Evolutionary conservation across 2,797 vertebrate species (phyloP), one percentile per base, ranked within the genome.

Genomic region (Arnoldichthys spilopterus): DNA sequence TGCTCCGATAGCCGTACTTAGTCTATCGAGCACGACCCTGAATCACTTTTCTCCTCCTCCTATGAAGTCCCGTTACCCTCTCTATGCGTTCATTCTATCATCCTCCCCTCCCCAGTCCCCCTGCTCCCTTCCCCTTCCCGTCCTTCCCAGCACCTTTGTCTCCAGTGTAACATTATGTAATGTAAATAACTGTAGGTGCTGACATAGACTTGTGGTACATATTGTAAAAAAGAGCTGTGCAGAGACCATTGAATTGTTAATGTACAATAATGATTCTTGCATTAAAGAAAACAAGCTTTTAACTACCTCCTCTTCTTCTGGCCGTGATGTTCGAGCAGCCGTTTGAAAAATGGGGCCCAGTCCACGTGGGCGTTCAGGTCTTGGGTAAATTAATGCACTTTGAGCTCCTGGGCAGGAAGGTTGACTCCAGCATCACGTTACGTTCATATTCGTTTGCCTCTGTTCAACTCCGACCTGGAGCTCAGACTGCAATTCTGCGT

Each of bases 111-210:
- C 71, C 37, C n/a, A 40, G 62, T 73, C 71, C 30, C 37, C 71
- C 37, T 26, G 40, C 68, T 73, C 71, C 30, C 37, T 6, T 51
- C 71, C 12, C 66, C 51, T 26, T 63, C 1, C 26, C 47, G 58
- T 20, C 47, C 43, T 56, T 72, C 81, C 74, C 79, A 72, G 84
- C 84, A 79, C 82, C 81, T 79, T 78, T 79, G 75, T 79, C 73
- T 82, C 77, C 58, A 74, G 72, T 84, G 89, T 84, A 90, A 91
- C 92, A 92, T 92, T 88, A 93, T 94, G 87, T 92, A 87, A 90
- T 86, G 92, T 95, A 92, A 94, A 93, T 94, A 93, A 90, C 89
- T 90, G 93, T 93, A 92, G 92, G 91, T 91, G 92, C 92, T 90
- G 94, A 94, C 94, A 93, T 87, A 83, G 81, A 85, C 79, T 89